A percentile compares a stretch with the other conserved stretches of the same genome.
Conservation (phyloP, 1,140 invertebrate genomes). For the Dufourea novaeangliae region DNA sequence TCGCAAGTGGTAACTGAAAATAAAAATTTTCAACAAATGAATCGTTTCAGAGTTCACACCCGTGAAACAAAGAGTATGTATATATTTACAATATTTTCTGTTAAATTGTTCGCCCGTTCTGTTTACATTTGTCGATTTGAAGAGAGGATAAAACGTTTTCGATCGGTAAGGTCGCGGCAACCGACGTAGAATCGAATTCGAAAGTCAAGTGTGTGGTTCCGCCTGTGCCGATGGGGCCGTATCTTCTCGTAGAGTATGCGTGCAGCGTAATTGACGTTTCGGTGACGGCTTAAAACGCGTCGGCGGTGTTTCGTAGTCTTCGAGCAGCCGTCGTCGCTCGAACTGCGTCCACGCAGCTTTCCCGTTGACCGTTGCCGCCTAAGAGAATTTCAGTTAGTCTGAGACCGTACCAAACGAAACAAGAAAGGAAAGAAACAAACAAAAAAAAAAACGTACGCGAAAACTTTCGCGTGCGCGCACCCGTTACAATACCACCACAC, state of each 20-base stretch:
- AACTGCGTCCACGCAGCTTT: slow-evolving; percentile 14
- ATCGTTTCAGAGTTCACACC: no score
- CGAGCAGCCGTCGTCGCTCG: slow-evolving; percentile 25
- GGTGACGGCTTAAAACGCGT: slow-evolving; percentile 23
- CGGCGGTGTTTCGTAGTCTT: slow-evolving; percentile 34
- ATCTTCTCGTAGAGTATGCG: background rate
- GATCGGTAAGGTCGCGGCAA: no score
- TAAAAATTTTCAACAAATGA: no score
- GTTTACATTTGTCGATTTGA: no score
- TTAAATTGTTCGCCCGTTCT: no score
- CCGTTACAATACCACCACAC: no score
- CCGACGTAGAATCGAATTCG: background rate
- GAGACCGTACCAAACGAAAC: no score
- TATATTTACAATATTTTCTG: no score
- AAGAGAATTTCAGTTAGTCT: slow-evolving; percentile 6
- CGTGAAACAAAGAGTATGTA: no score
- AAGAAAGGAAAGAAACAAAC: no score
- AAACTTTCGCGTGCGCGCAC: background rate
- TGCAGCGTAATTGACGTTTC: slow-evolving; percentile 27
- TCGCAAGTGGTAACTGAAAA: no score
- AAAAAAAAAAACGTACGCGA: background rate
- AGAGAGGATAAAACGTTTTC: background rate
- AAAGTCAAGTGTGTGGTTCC: background rate
- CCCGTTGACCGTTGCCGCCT: background rate
- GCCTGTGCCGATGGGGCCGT: background rate